phyloP scores from a whole-genome alignment of 2,888 invertebrate genomes.

The Zaprionus obscuricornis region DNA sequence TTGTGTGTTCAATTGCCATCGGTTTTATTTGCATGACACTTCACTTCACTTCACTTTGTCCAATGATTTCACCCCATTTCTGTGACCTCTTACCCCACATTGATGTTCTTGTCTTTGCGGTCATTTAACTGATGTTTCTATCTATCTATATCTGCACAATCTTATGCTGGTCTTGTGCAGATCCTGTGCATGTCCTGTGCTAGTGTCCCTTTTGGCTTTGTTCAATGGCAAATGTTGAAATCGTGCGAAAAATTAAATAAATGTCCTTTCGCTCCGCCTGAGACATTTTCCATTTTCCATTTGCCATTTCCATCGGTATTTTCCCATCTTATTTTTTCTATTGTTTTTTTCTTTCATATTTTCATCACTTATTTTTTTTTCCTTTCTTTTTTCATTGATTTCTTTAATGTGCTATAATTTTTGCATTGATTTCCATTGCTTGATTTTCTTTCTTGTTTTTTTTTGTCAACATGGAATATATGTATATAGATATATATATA shows the following conservation, averaged over 20 bases:
- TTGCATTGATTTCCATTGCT: conserved; percentile 62
- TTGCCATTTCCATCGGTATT: conserved; percentile 3
- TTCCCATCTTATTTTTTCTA: too few relatives aligned
- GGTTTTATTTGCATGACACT: conserved; percentile 61
- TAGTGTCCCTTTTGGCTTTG: conserved; percentile 6
- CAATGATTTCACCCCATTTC: too few relatives aligned
- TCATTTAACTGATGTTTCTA: conserved; percentile 75
- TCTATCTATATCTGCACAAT: conserved; percentile 20
- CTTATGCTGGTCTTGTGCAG: conserved; percentile 6
- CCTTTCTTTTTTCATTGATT: conserved; percentile 38
- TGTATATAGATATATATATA: too few relatives aligned
- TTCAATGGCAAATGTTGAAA: conserved; percentile 61
- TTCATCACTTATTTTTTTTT: too few relatives aligned
- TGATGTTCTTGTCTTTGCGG: conserved; percentile 50
- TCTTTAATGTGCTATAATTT: conserved; percentile 63
- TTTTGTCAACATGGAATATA: too few relatives aligned
- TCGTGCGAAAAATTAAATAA: conserved; percentile 78
- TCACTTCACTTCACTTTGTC: conserved; percentile 29
- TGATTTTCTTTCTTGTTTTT: conserved; percentile 24
- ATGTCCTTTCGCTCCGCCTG: conserved; percentile 38
- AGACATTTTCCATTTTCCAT: conserved; percentile 27
- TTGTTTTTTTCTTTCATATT: too few relatives aligned
- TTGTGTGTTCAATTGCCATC: conserved; percentile 21
- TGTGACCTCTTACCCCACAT: not conserved
- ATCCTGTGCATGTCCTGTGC: conserved; percentile 9